These are phyloP conservation scores for Dyspetes luteomarginatus DNA, from an alignment of 2,888 invertebrate species.

Conservation along the genomic window DNA sequence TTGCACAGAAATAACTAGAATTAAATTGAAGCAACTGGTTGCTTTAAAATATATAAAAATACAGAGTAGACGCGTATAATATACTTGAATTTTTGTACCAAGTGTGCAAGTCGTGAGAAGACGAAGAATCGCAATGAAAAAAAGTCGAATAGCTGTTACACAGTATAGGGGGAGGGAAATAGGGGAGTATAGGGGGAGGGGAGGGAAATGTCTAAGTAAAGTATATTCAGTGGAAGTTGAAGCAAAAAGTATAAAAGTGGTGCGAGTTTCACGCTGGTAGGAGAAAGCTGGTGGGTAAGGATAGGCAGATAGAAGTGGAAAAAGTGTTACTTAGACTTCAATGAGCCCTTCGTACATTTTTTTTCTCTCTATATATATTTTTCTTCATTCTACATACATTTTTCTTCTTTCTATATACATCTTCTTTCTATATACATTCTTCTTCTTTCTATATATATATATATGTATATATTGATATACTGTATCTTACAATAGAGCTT, in stretches of 20 bases:
- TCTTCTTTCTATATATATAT: too few relatives aligned
- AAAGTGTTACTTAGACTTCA: conserved; percentile 80
- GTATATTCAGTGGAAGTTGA: conserved; percentile 39
- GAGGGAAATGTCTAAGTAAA: conserved; percentile 68
- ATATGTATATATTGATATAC: neutral
- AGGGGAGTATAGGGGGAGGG: neutral
- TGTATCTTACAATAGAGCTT: too few relatives aligned
- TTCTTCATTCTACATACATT: conserved; percentile 28
- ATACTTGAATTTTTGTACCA: conserved; percentile 47
- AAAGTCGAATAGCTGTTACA: conserved; percentile 68
- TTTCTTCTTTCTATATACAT: conserved; percentile 31
- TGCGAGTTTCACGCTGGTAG: conserved; percentile 40
- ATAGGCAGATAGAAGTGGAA: conserved; percentile 78
- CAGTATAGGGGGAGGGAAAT: conserved; percentile 16
- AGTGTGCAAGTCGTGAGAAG: conserved; percentile 64
- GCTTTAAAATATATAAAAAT: neutral
- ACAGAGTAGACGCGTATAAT: conserved; percentile 1
- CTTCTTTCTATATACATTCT: too few relatives aligned
- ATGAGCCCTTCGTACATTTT: conserved; percentile 66
- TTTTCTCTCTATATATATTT: conserved; percentile 1
- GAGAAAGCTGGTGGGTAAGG: conserved; percentile 52
- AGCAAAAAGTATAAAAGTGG: conserved; percentile 68
- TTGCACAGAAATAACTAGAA: neutral
- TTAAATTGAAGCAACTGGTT: neutral
- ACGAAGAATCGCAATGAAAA: conserved; percentile 74